These are phyloP conservation scores for Amphimedon queenslandica DNA, from an alignment of 37 sponge, comb jelly and placozoan species.

Conservation along the genomic window DNA sequence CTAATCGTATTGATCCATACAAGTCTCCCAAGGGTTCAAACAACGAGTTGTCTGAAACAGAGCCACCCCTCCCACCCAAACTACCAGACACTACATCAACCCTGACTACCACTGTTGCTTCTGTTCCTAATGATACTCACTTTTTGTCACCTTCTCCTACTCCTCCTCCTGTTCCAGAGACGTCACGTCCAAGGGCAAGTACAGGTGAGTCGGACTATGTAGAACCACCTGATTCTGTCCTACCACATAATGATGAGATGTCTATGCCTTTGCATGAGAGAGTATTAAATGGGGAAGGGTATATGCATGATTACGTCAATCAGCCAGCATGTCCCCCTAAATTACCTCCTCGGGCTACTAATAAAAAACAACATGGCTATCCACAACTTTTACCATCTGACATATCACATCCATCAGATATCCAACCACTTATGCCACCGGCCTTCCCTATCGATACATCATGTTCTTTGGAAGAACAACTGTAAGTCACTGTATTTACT, in stretches of 20 bases:
- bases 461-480: constrained; percentile 50
- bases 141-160: not conserved
- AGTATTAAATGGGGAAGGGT: not conserved
- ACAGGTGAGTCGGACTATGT: constrained; percentile 6
- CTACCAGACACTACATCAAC: not conserved
- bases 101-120: not conserved
- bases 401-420: not conserved
- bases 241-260: not conserved
- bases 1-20: not conserved
- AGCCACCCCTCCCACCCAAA: not conserved
- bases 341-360: not conserved
- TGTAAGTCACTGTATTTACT: constrained; percentile 36
- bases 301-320: constrained; percentile 2
- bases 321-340: not conserved
- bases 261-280: not conserved
- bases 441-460: not conserved
- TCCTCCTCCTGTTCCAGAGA: not conserved
- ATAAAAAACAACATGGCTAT: not conserved
- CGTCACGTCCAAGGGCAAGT: not conserved
- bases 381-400: not conserved
- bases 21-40: not conserved
- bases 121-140: not conserved
- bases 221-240: not conserved
- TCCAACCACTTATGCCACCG: not conserved
- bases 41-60: not conserved